A percentile compares a stretch with the other conserved stretches of the same genome.
Evolutionary conservation across 2,797 vertebrate species (phyloP).

Genomic region (Eulemur coronatus): DNA sequence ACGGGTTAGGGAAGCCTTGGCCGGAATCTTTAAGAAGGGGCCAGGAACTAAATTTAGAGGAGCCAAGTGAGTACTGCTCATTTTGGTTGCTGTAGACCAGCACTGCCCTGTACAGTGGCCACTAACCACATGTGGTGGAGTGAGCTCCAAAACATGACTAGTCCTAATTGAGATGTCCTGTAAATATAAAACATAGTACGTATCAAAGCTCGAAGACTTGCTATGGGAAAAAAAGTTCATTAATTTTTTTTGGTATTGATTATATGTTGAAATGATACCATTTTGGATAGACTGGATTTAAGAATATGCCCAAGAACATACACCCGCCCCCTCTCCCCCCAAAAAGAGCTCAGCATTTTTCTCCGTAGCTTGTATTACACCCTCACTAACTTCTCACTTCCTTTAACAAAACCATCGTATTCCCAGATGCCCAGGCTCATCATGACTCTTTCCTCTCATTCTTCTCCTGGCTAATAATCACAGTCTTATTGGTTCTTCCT

Average conservation of each 20-base stretch:
- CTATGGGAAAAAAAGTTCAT: not conserved
- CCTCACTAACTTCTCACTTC: not conserved
- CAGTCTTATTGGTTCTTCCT: not conserved
- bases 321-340: not conserved
- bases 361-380: not conserved
- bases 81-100: not conserved
- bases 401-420: not conserved
- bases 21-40: not conserved
- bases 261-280: not conserved
- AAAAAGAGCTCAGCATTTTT: not conserved
- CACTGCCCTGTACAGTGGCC: not conserved
- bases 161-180: not conserved
- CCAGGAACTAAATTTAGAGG: not conserved
- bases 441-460: not conserved
- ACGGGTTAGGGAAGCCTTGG: not conserved
- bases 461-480: not conserved
- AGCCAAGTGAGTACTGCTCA: not conserved
- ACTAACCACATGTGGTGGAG: not conserved
- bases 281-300: not conserved
- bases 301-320: not conserved
- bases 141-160: not conserved
- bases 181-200: not conserved
- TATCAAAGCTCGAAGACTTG: not conserved
- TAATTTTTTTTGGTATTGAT: not conserved
- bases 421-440: not conserved